phyloP scores from a whole-genome alignment of 2,113 vertebrate species.

The Eurystomus gularis region DNA sequence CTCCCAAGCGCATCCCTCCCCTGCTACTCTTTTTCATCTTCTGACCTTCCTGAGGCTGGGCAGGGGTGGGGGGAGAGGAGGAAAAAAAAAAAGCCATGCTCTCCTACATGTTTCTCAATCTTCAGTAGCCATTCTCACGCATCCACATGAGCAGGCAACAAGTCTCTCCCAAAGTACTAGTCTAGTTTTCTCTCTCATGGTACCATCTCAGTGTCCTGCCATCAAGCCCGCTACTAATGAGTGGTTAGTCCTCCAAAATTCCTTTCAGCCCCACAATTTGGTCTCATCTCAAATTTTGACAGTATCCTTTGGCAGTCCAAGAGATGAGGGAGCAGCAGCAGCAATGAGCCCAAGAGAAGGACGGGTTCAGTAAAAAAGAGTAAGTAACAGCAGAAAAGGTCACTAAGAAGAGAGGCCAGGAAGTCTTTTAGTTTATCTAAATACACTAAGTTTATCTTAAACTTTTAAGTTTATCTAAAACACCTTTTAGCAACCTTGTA shows the following conservation, averaged over 20 bases:
- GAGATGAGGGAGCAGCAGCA: conserved; percentile 34
- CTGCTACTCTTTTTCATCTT: neutral
- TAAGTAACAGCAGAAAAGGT: neutral
- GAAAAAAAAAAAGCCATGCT: rapidly evolving
- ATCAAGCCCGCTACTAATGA: neutral
- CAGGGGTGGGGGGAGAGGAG: neutral
- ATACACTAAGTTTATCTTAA: too few relatives aligned
- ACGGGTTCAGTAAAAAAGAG: neutral
- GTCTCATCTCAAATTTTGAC: neutral
- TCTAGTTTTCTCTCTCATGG: neutral
- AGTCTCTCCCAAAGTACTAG: neutral
- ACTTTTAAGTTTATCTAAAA: neutral
- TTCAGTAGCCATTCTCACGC: neutral
- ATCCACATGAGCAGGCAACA: neutral
- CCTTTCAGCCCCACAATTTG: neutral
- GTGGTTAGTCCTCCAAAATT: neutral
- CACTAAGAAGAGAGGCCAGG: neutral
- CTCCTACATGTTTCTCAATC: neutral
- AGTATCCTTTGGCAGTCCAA: neutral
- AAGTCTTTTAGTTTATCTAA: neutral
- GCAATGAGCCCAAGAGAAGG: neutral
- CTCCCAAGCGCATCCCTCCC: neutral
- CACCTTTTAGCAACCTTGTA: neutral
- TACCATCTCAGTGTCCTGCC: neutral
- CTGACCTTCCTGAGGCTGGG: neutral